Conservation (phyloP, 2,113 vertebrate species). For the Cheilinus undulatus region DNA sequence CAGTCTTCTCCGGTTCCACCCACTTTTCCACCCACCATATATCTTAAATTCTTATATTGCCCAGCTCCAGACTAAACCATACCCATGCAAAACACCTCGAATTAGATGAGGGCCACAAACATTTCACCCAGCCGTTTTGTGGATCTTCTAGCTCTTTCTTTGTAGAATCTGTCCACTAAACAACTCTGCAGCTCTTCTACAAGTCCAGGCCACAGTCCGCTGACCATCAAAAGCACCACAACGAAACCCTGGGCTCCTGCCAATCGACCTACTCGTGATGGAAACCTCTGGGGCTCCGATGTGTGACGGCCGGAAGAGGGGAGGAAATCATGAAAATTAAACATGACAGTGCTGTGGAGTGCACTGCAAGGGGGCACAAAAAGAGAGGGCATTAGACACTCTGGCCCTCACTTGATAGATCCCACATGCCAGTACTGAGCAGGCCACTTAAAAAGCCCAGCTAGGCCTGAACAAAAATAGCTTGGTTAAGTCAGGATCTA, state of each 20-base stretch:
- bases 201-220: slow-evolving; percentile 47
- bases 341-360: slow-evolving; percentile 33
- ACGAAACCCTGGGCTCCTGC: slow-evolving; percentile 34
- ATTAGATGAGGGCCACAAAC: slow-evolving; percentile 10
- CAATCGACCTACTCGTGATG: slow-evolving; percentile 51
- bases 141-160: slow-evolving; percentile 23
- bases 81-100: slow-evolving; percentile 43
- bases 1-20: too few relatives aligned
- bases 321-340: slow-evolving; percentile 22
- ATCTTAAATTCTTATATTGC: too few relatives aligned
- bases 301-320: slow-evolving; percentile 13
- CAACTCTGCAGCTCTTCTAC: slow-evolving; percentile 31
- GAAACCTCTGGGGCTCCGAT: slow-evolving; percentile 38
- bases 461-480: slow-evolving; percentile 67
- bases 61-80: too few relatives aligned
- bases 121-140: slow-evolving; percentile 1
- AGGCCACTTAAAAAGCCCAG: slow-evolving; percentile 53
- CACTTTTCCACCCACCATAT: too few relatives aligned
- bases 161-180: slow-evolving; percentile 37
- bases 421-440: slow-evolving; percentile 43
- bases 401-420: slow-evolving; percentile 44
- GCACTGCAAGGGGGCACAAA: slow-evolving; percentile 29
- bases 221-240: slow-evolving; percentile 65
- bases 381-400: slow-evolving; percentile 20
- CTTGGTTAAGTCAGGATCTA: slow-evolving; percentile 53